phyloP scores from a whole-genome alignment of 2,888 invertebrate species.

The Steinernema scapterisci region DNA sequence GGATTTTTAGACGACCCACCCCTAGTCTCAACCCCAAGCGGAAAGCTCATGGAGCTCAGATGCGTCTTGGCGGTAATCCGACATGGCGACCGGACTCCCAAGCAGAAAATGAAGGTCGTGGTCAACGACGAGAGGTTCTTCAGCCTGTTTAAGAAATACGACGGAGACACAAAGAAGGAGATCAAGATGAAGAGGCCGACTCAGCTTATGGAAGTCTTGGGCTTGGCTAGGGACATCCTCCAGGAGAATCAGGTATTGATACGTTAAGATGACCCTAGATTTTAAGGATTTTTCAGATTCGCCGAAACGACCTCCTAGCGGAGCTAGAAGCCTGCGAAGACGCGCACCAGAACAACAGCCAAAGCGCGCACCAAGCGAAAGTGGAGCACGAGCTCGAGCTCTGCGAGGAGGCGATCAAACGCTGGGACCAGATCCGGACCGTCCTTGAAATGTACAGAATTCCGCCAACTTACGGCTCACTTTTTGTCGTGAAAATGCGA shows the following conservation, averaged over 20 bases:
- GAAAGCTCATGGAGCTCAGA: slow-evolving; percentile 90
- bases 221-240: slow-evolving; percentile 84
- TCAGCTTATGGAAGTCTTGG: slow-evolving; percentile 93
- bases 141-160: slow-evolving; percentile 96
- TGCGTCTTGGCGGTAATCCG: slow-evolving; percentile 96
- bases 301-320: slow-evolving; percentile 44
- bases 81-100: slow-evolving; percentile 97
- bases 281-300: slow-evolving; percentile 44
- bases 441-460: slow-evolving; percentile 90
- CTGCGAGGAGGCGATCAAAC: slow-evolving; percentile 76
- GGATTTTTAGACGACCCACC: slow-evolving; percentile 87
- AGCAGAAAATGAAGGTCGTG: slow-evolving; percentile 95
- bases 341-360: slow-evolving; percentile 31
- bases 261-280: too few relatives aligned
- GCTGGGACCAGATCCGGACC: slow-evolving; percentile 93
- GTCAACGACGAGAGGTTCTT: slow-evolving; percentile 74
- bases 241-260: slow-evolving; percentile 52
- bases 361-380: slow-evolving; percentile 15
- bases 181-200: slow-evolving; percentile 96
- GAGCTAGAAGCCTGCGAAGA: slow-evolving; percentile 43
- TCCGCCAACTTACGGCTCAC: slow-evolving; percentile 10
- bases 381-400: slow-evolving; percentile 68
- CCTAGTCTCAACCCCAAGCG: slow-evolving; percentile 96
- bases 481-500: slow-evolving; percentile 23
- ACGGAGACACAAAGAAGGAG: slow-evolving; percentile 91